phyloP scores from a whole-genome alignment of 2,797 vertebrate genomes.

The Halcyon smyrnensis region DNA sequence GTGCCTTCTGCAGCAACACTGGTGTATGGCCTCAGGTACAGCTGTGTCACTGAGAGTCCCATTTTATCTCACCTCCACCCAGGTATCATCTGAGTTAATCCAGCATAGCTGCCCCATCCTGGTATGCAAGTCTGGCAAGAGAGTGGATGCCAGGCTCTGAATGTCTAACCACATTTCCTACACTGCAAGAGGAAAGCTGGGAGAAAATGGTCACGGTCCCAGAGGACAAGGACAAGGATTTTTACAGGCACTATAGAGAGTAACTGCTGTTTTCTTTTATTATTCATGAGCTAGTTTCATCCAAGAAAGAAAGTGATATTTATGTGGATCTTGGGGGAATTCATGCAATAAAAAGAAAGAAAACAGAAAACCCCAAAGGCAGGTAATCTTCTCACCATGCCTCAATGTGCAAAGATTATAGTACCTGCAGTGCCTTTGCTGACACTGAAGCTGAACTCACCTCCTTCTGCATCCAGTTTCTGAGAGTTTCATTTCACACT shows the following conservation, averaged over 20 bases:
- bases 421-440: neutral
- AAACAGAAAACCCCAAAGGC: neutral
- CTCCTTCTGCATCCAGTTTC: neutral
- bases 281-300: conserved; percentile 12
- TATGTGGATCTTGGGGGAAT: neutral
- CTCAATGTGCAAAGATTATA: neutral
- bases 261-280: neutral
- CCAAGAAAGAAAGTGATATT: neutral
- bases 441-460: neutral
- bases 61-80: neutral
- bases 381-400: neutral
- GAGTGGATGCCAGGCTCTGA: neutral
- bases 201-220: neutral
- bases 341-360: neutral
- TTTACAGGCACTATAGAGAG: neutral
- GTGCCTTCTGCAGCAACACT: neutral
- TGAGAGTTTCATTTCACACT: neutral
- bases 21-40: neutral
- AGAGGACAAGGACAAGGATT: neutral
- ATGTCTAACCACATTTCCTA: neutral
- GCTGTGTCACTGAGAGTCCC: neutral
- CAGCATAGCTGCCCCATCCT: neutral
- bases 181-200: neutral
- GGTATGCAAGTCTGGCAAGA: neutral
- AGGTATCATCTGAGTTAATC: neutral